Percentiles rank a stretch among this genome's conserved stretches.
Conservation (phyloP, 2,888 invertebrate species). For the Apodemia hepburni region DNA sequence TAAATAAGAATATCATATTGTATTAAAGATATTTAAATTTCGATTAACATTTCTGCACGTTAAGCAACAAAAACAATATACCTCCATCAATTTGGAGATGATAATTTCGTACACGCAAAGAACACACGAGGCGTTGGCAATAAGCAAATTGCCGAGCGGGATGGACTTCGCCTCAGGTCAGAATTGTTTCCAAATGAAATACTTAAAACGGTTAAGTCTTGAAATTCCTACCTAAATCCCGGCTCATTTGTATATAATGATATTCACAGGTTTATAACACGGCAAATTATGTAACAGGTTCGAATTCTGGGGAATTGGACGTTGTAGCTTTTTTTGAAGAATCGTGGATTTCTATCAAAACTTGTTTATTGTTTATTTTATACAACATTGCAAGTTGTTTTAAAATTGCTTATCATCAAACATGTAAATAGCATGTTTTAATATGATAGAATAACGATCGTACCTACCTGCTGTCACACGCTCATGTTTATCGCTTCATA, state of each 20-base stretch:
- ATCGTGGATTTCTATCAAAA: too few species aligned
- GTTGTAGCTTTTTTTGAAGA: too few species aligned
- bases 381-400: too few species aligned
- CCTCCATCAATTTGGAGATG: slow-evolving; percentile 36
- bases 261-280: too few species aligned
- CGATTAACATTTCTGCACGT: slow-evolving; percentile 11
- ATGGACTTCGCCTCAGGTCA: slow-evolving; percentile 48
- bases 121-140: slow-evolving; percentile 46
- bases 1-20: too few species aligned
- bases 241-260: slow-evolving; percentile 20
- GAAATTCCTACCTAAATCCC: slow-evolving; percentile 23
- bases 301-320: too few species aligned
- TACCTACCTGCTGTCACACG: too few species aligned
- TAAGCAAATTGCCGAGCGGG: slow-evolving; percentile 47
- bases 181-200: slow-evolving; percentile 39
- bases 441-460: too few species aligned
- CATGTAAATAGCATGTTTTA: too few species aligned
- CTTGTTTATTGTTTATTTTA: too few species aligned
- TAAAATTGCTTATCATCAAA: too few species aligned
- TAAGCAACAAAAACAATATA: slow-evolving; percentile 35
- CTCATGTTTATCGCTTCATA: neutral
- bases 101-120: slow-evolving; percentile 55
- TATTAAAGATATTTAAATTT: neutral
- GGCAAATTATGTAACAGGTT: too few species aligned
- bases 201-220: slow-evolving; percentile 31